phyloP scores from a whole-genome alignment of 2,113 vertebrate genomes.

The Brachyhypopomus gauderio region DNA sequence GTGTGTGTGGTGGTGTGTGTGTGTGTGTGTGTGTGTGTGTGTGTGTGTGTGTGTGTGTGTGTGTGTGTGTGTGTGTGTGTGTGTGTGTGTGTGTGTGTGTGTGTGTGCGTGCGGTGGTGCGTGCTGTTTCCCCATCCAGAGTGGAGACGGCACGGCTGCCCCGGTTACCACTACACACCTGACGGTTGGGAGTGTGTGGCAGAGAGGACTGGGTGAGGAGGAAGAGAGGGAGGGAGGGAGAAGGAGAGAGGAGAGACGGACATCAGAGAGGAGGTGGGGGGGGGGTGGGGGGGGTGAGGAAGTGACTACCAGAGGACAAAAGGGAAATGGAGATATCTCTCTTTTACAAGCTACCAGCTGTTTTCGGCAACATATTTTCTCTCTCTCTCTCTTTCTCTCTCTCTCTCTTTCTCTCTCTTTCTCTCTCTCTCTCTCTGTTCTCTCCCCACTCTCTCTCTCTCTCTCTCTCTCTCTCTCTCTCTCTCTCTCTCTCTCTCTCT shows the following conservation, averaged over 20 bases:
- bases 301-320: not conserved
- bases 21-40: too few species aligned
- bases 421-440: not conserved
- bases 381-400: not conserved
- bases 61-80: too few species aligned
- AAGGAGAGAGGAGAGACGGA: conserved; percentile 18
- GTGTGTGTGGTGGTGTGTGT: too few species aligned
- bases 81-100: too few species aligned
- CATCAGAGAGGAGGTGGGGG: not conserved
- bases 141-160: conserved; percentile 18
- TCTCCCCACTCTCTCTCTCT: not conserved
- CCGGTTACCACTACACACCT: not conserved
- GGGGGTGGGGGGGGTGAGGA: not conserved
- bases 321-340: not conserved
- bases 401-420: not conserved
- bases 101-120: too few species aligned
- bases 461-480: not conserved
- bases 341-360: not conserved
- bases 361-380: not conserved
- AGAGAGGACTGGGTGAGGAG: not conserved
- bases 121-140: conserved; percentile 25
- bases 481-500: not conserved
- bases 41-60: too few species aligned
- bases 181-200: not conserved
- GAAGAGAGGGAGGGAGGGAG: not conserved